These are phyloP conservation scores for Australoheros facetus DNA, from an alignment of 2,797 vertebrate species.

Conservation along the genomic window DNA sequence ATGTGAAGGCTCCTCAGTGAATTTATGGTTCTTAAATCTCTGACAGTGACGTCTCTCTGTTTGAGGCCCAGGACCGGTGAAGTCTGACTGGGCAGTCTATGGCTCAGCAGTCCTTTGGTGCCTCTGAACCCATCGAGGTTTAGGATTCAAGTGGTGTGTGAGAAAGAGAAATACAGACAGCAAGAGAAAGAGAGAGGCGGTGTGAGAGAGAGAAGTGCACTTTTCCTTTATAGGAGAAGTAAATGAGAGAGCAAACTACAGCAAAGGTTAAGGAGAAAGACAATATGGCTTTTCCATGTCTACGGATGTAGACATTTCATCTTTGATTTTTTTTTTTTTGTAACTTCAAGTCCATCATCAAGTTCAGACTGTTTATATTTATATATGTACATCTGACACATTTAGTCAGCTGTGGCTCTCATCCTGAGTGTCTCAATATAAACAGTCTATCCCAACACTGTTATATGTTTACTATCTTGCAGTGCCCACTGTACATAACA, in stretches of 20 bases:
- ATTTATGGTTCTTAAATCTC: background rate
- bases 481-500: background rate
- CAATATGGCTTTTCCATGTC: conserved; percentile 74
- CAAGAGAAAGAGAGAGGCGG: conserved; percentile 1
- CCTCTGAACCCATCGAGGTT: conserved; percentile 21
- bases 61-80: background rate
- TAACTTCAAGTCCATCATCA: conserved; percentile 3
- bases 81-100: conserved; percentile 7
- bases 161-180: conserved; percentile 32
- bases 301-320: conserved; percentile 50
- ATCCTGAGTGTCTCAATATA: conserved; percentile 34
- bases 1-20: background rate
- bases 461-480: background rate
- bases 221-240: conserved; percentile 49
- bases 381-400: conserved; percentile 50
- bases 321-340: conserved; percentile 49
- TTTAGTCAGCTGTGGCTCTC: conserved; percentile 37
- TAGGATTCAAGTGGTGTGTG: conserved; percentile 11
- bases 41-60: conserved; percentile 19
- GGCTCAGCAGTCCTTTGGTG: conserved; percentile 52
- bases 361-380: conserved; percentile 37
- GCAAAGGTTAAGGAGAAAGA: conserved; percentile 39
- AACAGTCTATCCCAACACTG: background rate
- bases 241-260: conserved; percentile 32
- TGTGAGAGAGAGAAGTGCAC: conserved; percentile 58